Base-by-base conservation (phyloP, 37 sponge, comb jelly and placozoan species). In the Corticium candelabrum region DNA sequence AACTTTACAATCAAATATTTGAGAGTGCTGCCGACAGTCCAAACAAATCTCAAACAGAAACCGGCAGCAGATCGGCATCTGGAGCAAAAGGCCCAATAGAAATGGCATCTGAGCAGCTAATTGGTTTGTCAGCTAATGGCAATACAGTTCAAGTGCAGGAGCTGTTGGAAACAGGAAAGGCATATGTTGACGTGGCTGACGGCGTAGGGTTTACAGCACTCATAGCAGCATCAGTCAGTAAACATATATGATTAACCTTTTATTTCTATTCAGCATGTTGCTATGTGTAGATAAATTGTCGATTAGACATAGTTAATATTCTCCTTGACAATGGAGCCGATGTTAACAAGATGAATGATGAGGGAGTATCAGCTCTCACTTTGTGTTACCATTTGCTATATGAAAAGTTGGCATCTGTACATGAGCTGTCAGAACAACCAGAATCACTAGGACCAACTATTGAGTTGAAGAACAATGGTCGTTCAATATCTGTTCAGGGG, bases 241-340 rank as follows among this genome's bases (percentile, higher is more conserved):
- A 5, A 27, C 1, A 31, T 3, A 35, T 35, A 69, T 3, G 33
- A 69, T 4, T 69, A 69, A 35, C 3, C 3, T 4, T 4, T 69
- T 69, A 2, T 2, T 69, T 35, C 70, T 35, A 2, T 34, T 35
- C 33, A 2, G 2, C 4, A 2, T 69, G 34, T 35, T 5, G 35
- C 3, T n/a, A n/a, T n/a, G n/a, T n/a, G 31, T 39, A 86, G 87
- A 89, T 85, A 0, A 84, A 90, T 37, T 74, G 91, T 11, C 92
- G 83, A 5, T 21, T 41, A n/a, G 77, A 82, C 56, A 71, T 88
- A 11, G 73, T 87, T 7, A 37, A 88, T 38, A 27, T 84, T 30
- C 84, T 94, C 1, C 68, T 94, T 73, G 87, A 94, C 41, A 83
- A 85, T 38, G 88, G 88, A 38, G 94, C 91, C 1, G 78, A 90